A percentile compares a stretch with the other conserved stretches of the same genome.
Evolutionary conservation across 2,113 vertebrate genomes (phyloP).

Genomic region (Rhombomys opimus): DNA sequence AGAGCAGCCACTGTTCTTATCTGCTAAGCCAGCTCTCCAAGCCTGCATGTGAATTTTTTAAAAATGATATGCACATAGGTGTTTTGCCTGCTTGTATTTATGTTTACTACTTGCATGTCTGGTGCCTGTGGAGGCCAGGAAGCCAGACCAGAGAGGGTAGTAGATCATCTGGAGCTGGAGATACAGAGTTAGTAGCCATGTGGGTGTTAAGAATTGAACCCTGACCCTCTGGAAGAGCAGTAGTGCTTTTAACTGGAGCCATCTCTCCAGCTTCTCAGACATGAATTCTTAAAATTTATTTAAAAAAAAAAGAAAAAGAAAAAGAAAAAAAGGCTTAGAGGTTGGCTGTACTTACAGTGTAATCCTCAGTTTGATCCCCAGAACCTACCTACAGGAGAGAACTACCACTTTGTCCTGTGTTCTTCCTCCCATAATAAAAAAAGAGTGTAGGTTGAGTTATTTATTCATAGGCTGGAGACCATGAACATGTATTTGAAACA

Average conservation of each 20-base stretch:
- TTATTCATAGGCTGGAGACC: conserved; percentile 5
- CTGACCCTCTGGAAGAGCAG: neutral
- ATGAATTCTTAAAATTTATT: neutral
- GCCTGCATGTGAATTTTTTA: neutral
- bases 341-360: neutral
- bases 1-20: neutral
- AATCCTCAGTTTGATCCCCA: neutral
- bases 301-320: no score
- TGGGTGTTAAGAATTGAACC: neutral
- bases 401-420: neutral
- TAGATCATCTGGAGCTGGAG: neutral
- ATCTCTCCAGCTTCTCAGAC: neutral
- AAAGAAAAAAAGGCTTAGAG: no score
- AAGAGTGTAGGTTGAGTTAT: neutral
- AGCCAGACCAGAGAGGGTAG: neutral
- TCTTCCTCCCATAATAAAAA: neutral
- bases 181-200: neutral
- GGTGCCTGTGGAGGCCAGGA: neutral
- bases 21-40: neutral
- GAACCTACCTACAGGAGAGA: neutral
- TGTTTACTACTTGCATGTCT: neutral
- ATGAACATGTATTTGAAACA: conserved; percentile 45
- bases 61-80: neutral
- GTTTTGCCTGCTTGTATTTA: neutral
- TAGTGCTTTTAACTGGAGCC: neutral